phyloP scores from a whole-genome alignment of 2,797 vertebrate species.

The Phylloscopus collybita region DNA sequence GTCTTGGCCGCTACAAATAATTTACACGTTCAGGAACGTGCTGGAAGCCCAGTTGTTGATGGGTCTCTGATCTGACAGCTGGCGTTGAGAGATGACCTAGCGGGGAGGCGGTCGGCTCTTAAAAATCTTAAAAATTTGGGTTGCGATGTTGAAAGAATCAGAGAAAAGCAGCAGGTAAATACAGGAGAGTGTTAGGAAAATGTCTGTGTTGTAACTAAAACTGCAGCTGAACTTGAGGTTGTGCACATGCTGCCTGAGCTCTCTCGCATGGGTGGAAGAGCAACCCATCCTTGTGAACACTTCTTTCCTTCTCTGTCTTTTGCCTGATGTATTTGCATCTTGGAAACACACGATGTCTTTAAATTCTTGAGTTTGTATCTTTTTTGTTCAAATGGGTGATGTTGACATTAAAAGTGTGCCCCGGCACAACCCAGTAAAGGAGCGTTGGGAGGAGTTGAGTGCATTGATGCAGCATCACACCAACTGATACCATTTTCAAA shows the following conservation, averaged over 20 bases:
- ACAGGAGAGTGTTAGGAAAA: not conserved
- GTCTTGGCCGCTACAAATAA: not conserved
- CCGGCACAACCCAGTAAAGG: not conserved
- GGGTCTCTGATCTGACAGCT: not conserved
- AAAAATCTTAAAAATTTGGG: not conserved
- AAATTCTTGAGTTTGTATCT: not conserved
- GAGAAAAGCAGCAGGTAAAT: not conserved
- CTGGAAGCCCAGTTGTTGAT: conserved; percentile 26
- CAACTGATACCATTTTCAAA: not conserved
- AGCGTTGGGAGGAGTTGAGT: not conserved
- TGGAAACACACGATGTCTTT: not conserved
- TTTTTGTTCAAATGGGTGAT: not conserved
- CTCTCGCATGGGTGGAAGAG: not conserved
- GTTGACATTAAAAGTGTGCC: not conserved
- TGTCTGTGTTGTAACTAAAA: not conserved
- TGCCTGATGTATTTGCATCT: not conserved
- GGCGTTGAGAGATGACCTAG: not conserved
- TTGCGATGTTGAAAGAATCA: not conserved
- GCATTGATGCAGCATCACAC: not conserved
- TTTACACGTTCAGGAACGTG: not conserved
- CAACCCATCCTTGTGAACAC: not conserved
- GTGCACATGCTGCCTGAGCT: not conserved
- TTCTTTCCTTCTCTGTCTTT: not conserved
- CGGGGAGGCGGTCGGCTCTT: not conserved
- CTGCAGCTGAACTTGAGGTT: not conserved